These are phyloP conservation scores for Daphoenositta chrysoptera DNA, from an alignment of 2,113 vertebrate species.

Conservation along the genomic window DNA sequence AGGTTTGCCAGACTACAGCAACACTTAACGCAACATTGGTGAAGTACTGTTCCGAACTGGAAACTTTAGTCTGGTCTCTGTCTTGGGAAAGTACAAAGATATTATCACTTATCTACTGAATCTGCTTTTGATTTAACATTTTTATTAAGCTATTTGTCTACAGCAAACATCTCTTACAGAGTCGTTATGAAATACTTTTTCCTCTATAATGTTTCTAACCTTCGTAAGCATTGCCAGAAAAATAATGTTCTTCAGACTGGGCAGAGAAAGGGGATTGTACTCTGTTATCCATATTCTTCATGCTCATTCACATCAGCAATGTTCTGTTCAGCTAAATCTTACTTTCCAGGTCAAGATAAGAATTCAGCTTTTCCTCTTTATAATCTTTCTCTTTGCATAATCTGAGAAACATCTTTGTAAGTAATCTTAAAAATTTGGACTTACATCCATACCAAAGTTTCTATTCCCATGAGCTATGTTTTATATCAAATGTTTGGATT, in stretches of 20 bases:
- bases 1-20: not conserved
- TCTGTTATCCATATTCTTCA: not conserved
- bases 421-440: not conserved
- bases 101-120: not conserved
- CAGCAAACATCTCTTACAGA: not conserved
- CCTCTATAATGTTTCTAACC: not conserved
- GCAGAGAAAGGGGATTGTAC: not conserved
- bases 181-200: not conserved
- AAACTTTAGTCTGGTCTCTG: not conserved
- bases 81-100: slow-evolving; percentile 13
- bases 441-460: not conserved
- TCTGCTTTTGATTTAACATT: not conserved
- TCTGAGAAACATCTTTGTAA: not conserved
- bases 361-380: not conserved
- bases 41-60: not conserved
- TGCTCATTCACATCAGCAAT: not conserved
- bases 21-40: not conserved
- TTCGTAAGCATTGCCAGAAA: not conserved
- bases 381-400: not conserved
- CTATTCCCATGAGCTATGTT: not conserved
- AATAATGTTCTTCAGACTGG: not conserved
- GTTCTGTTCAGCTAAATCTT: not conserved
- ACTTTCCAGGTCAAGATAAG: not conserved
- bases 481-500: not conserved
- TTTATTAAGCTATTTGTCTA: slow-evolving; percentile 30